phyloP scores from a whole-genome alignment of 2,113 vertebrate species.

The Crocuta crocuta region DNA sequence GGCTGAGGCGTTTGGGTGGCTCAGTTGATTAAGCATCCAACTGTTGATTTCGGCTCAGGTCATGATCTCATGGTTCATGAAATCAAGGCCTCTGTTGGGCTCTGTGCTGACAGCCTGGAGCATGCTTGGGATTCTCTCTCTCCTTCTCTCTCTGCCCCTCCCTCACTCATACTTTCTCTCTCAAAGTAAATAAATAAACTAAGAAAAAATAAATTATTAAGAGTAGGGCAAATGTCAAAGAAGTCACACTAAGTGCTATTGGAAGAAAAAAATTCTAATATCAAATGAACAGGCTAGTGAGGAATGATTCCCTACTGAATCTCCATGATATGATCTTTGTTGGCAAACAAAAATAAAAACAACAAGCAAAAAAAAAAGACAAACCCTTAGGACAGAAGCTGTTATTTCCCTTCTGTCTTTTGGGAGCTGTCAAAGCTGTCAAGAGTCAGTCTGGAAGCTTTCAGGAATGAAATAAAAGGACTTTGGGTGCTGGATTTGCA shows the following conservation, averaged over 20 bases:
- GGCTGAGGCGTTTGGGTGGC: not conserved
- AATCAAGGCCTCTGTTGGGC: too few species aligned
- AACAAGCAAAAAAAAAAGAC: not conserved
- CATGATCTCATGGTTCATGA: too few species aligned
- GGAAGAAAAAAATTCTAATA: not conserved
- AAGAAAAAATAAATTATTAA: not conserved
- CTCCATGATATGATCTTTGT: not conserved
- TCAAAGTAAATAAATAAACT: too few species aligned
- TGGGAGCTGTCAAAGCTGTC: not conserved
- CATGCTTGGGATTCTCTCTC: too few species aligned
- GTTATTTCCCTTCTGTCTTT: not conserved
- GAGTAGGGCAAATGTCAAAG: not conserved
- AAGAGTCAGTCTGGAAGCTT: not conserved
- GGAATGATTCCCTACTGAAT: not conserved
- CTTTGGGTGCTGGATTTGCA: not conserved
- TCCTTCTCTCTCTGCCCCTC: too few species aligned
- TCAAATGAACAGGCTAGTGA: not conserved
- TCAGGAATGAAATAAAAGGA: not conserved
- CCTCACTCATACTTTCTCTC: too few species aligned
- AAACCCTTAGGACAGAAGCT: not conserved
- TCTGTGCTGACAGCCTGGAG: too few species aligned
- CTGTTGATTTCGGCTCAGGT: too few species aligned
- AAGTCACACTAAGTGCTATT: not conserved
- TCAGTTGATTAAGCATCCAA: too few species aligned
- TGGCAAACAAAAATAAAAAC: not conserved